phyloP scores from a whole-genome alignment of 2,113 vertebrate genomes.

The Nothocercus nigrocapillus region DNA sequence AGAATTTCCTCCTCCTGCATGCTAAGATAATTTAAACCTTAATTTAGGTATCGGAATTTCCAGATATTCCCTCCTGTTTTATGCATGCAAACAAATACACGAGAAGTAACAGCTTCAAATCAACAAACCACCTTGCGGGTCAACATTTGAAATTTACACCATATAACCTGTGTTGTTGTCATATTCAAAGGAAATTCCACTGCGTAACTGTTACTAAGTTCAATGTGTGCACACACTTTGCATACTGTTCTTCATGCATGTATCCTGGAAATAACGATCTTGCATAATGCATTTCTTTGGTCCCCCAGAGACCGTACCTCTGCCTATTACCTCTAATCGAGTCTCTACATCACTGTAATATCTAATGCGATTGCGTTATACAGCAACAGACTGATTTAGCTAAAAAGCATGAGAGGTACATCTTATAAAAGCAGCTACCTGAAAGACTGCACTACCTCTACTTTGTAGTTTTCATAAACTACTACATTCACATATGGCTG shows the following conservation, averaged over 20 bases:
- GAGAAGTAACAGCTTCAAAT: not conserved
- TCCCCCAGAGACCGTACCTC: not conserved
- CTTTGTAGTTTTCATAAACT: too few species aligned
- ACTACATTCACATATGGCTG: not conserved
- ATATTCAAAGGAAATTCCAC: not conserved
- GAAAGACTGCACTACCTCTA: not conserved
- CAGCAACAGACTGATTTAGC: not conserved
- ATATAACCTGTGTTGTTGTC: not conserved
- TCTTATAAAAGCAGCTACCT: not conserved
- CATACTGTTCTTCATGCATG: rapidly evolving
- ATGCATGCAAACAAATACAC: not conserved
- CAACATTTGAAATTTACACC: not conserved
- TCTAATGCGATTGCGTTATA: not conserved
- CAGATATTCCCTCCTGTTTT: not conserved
- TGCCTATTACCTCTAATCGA: not conserved
- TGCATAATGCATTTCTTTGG: not conserved
- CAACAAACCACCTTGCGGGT: not conserved
- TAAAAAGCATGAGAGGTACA: not conserved
- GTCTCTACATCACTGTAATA: not conserved
- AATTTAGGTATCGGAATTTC: not conserved
- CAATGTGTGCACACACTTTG: not conserved
- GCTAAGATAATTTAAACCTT: not conserved
- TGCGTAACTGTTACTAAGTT: rapidly evolving
- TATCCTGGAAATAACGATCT: not conserved
- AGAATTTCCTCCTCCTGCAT: not conserved